phyloP scores from a whole-genome alignment of 2,113 vertebrate species.

The Triplophysa siluroides region DNA sequence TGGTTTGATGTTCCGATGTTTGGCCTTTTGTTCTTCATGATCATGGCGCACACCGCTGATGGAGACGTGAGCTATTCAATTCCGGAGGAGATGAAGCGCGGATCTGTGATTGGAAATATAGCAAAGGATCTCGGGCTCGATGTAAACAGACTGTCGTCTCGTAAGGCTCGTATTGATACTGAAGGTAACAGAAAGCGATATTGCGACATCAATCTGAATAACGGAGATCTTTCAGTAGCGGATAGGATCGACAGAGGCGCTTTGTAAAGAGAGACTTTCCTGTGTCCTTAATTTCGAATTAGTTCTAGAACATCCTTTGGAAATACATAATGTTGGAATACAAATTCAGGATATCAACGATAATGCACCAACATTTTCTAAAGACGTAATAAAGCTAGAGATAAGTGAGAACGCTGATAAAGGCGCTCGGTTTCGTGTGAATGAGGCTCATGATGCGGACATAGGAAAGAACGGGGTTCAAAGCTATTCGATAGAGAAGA shows the following conservation, averaged over 20 bases:
- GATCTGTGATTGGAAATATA: constrained; percentile 69
- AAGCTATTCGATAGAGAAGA: constrained; percentile 56
- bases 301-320: constrained; percentile 57
- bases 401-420: constrained; percentile 62
- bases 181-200: constrained; percentile 35
- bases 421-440: constrained; percentile 60
- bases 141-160: constrained; percentile 56
- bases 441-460: constrained; percentile 66
- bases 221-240: constrained; percentile 54
- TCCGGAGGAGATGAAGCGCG: constrained; percentile 70
- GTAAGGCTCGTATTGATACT: constrained; percentile 53
- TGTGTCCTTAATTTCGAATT: constrained; percentile 70
- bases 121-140: constrained; percentile 67
- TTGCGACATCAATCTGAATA: constrained; percentile 61
- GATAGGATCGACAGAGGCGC: constrained; percentile 62
- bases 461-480: constrained; percentile 61
- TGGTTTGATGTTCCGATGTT: constrained; percentile 1
- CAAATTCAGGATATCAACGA: constrained; percentile 75
- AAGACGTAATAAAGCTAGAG: constrained; percentile 55
- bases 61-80: constrained; percentile 67
- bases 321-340: constrained; percentile 57
- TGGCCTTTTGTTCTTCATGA: constrained; percentile 5
- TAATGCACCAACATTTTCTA: constrained; percentile 68
- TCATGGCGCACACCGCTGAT: constrained; percentile 56
- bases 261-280: constrained; percentile 60